A percentile compares a stretch with the other conserved stretches of the same genome.
These are phyloP conservation scores for Coelogynopora nodosa DNA, from an alignment of 2,888 invertebrate species.

Conservation along the genomic window DNA sequence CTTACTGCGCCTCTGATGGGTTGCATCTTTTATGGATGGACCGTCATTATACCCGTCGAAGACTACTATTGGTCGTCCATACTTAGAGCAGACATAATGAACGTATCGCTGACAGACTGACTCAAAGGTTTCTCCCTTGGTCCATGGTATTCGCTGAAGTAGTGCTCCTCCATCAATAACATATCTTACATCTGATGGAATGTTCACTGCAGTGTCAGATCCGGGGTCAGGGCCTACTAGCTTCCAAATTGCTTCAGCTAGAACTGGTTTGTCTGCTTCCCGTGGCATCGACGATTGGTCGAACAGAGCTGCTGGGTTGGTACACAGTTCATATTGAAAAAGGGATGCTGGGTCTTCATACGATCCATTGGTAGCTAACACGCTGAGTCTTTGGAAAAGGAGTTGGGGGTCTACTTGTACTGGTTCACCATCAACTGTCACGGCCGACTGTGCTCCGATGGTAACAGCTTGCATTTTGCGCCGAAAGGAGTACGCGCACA, in stretches of 20 bases:
- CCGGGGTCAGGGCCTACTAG: background rate
- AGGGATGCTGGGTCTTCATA: background rate
- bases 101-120: background rate
- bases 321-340: background rate
- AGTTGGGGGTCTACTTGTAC: constrained; percentile 46
- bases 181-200: background rate
- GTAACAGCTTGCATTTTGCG: constrained; percentile 45
- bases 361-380: background rate
- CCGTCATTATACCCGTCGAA: background rate
- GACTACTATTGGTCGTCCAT: background rate
- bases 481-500: constrained; percentile 16
- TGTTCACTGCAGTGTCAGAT: background rate
- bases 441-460: constrained; percentile 38
- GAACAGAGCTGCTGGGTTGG: too few species aligned
- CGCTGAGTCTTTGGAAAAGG: constrained; percentile 44
- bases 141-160: background rate
- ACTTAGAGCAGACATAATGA: background rate
- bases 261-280: background rate
- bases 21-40: background rate
- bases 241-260: background rate
- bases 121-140: background rate
- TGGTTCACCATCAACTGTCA: constrained; percentile 43
- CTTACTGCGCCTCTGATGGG: background rate
- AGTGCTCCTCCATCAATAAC: background rate
- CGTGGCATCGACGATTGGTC: background rate